Evolutionary conservation across 2,888 invertebrate species (phyloP), one percentile per base, ranked within the genome.

Genomic region (Blastobasis lacticolella): DNA sequence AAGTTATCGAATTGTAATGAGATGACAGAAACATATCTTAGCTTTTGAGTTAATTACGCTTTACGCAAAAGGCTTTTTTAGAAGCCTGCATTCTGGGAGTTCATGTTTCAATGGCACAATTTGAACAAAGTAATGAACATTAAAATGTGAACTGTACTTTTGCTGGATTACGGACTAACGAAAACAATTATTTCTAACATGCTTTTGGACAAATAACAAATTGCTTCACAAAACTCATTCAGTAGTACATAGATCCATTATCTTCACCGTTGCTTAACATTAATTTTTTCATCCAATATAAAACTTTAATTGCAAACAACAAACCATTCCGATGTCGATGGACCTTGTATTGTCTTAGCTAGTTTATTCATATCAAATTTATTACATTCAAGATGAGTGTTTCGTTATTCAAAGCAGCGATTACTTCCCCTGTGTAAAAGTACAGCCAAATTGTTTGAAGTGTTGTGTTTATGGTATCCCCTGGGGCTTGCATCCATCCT

Each of bases 381-480:
- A 23, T 23, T 23, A 23, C 23, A 23, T 23, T 23, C 23, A 23
- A 23, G 23, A 23, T 23, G 23, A 1, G 23, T 23, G 23, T 23
- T 23, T 23, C 23, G 23, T 23, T 23, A 23, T 23, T 23, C 2
- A 23, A 23, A 45, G 49, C 9, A 53, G 52, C 53, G 57, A 42
- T 42, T 61, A 61, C 56, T 62, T 57, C 59, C 59, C 23, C 23
- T 23, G 23, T 23, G 23, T 23, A 55, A 69, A 81, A 86, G 84
- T 86, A 86, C 85, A 85, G 81, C 84, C 86, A 85, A 81, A 74
- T 86, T 82, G 81, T 77, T 57, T 50, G 58, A 62, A 56, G 59
- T 56, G 44, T 66, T 64, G 60, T 70, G 64, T 77, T 79, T 75
- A 78, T 75, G 79, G 64, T 69, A 69, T 67, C 73, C 71, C 67